phyloP scores from a whole-genome alignment of 2,113 vertebrate species.

The Oncorhynchus clarkii region DNA sequence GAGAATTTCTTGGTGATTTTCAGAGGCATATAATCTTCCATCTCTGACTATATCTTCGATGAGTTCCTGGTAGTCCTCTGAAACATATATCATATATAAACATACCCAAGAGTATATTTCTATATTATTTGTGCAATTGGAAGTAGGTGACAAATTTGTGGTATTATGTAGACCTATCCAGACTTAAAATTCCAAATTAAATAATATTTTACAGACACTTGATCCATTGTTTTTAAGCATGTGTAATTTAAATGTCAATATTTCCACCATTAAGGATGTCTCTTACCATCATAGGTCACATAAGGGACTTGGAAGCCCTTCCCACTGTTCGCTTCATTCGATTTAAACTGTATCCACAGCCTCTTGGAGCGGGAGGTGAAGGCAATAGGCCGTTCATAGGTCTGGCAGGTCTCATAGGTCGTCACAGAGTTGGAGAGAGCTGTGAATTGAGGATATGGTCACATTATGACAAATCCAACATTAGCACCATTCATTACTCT shows the following conservation, averaged over 20 bases:
- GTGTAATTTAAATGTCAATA: not conserved
- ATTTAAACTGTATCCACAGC: constrained; percentile 97
- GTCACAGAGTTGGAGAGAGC: constrained; percentile 97
- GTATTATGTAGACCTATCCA: no score
- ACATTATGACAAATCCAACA: not conserved
- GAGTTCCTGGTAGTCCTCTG: constrained; percentile 97
- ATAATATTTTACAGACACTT: no score
- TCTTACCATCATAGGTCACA: constrained; percentile 94
- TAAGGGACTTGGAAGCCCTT: constrained; percentile 97
- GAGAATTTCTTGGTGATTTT: constrained; percentile 98
- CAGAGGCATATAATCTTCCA: constrained; percentile 94
- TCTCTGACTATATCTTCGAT: constrained; percentile 98
- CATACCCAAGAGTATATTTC: not conserved
- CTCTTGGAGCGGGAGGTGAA: constrained; percentile 98
- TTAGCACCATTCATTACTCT: not conserved
- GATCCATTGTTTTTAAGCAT: not conserved
- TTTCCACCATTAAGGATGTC: not conserved
- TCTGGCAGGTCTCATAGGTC: constrained; percentile 98
- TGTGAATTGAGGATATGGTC: constrained; percentile 57
- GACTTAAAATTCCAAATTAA: no score
- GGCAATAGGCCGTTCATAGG: constrained; percentile 95
- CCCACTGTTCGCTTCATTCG: constrained; percentile 95
- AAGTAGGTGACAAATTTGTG: not conserved
- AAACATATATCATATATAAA: constrained; percentile 33
- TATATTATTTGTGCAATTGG: not conserved